These are phyloP conservation scores for Hirundo rustica DNA, from an alignment of 2,797 vertebrate species.

Conservation along the genomic window DNA sequence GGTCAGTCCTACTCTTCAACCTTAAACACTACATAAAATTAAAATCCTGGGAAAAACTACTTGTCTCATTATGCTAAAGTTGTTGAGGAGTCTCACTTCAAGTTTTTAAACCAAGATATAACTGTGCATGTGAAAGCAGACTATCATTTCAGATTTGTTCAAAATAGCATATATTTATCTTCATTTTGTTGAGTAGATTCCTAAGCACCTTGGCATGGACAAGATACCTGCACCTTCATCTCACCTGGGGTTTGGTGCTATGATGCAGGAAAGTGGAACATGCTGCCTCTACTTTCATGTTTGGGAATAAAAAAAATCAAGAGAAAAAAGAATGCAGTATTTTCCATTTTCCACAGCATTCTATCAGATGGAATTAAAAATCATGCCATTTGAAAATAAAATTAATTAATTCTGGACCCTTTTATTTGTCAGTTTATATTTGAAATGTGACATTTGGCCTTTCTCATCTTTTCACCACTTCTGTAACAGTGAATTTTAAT, in stretches of 20 bases:
- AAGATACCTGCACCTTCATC: not conserved
- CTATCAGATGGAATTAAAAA: not conserved
- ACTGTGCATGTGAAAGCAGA: not conserved
- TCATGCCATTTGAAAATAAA: not conserved
- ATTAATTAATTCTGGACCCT: accelerated
- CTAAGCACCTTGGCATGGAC: not conserved
- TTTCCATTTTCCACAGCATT: not conserved
- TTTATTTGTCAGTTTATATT: not conserved
- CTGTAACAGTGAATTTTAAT: not conserved
- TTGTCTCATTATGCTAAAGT: not conserved
- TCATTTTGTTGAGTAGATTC: not conserved
- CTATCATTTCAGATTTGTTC: not conserved
- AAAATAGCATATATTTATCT: not conserved
- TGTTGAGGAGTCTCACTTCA: not conserved
- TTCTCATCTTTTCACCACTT: not conserved
- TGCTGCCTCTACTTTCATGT: not conserved
- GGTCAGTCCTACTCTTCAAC: not conserved
- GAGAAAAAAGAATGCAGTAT: not conserved
- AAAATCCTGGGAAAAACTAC: not conserved
- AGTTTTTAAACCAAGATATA: not conserved
- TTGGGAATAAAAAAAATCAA: not conserved
- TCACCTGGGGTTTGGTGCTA: not conserved
- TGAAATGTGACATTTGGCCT: not conserved
- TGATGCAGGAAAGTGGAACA: not conserved
- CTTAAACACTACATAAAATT: not conserved